These are phyloP conservation scores for Cassiopea andromeda DNA, from an alignment of 30 jellyfish, hydroid and myxozoan genomes.

Conservation along the genomic window DNA sequence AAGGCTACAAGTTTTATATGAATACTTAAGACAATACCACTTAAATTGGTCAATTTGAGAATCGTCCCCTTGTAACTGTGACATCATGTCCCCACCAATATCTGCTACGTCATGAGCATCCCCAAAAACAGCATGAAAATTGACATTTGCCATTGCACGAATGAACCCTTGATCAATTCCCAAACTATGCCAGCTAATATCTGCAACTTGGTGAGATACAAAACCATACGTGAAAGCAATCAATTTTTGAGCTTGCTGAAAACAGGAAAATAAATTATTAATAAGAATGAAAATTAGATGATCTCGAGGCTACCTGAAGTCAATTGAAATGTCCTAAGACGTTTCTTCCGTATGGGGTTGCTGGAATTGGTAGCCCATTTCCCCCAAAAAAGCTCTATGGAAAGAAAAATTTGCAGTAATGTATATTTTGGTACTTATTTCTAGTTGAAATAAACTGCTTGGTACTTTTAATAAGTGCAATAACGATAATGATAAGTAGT, in stretches of 20 bases:
- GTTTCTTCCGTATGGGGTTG: no score
- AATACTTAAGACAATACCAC: slow-evolving; percentile 58
- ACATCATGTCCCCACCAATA: slow-evolving; percentile 93
- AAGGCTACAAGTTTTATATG: background rate
- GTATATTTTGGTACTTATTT: no score
- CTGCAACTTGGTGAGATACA: slow-evolving; percentile 96
- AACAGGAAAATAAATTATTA: background rate
- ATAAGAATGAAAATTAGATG: background rate
- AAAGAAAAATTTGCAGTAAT: no score
- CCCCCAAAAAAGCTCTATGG: no score
- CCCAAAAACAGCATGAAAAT: slow-evolving; percentile 81
- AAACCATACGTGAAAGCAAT: slow-evolving; percentile 91
- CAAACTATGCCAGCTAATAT: slow-evolving; percentile 93
- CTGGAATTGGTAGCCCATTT: no score
- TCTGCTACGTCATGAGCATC: slow-evolving; percentile 90
- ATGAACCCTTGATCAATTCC: slow-evolving; percentile 94
- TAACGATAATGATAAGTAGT: no score
- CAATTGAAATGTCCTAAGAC: no score
- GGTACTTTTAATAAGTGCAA: no score
- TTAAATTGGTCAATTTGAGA: slow-evolving; percentile 52
- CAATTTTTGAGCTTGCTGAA: slow-evolving; percentile 88
- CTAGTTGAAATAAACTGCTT: no score
- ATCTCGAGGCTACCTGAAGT: no score
- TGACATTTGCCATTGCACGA: slow-evolving; percentile 88
- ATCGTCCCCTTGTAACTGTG: slow-evolving; percentile 86